Evolutionary conservation across 2,113 vertebrate species (phyloP), one percentile per base, ranked within the genome.

Genomic region (Poicephalus gulielmi): DNA sequence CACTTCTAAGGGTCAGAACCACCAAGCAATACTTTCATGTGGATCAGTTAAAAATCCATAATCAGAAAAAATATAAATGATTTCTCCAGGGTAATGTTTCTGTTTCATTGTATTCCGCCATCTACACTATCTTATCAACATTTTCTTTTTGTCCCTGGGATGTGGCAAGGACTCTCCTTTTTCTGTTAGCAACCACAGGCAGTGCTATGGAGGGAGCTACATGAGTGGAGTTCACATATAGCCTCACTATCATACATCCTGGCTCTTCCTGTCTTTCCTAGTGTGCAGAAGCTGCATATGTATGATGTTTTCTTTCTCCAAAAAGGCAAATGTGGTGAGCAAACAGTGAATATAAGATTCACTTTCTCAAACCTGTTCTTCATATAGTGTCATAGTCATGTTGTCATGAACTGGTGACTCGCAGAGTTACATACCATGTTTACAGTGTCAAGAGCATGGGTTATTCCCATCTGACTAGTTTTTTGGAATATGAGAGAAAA

Each of bases 191-290:
- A 77, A 7, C 17, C 41, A 35, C 1, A 2, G 22, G 4, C 9
- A 31, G 10, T 2, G 1, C 2, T 28, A 6, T 5, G 19, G 35
- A 46, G 16, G 30, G 17, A n/a, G 8, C 10, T 5, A 2, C 1
- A 0, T 10, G 17, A 69, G 11, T 0, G 4, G n/a, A 14, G 10
- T 37, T 46, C 8, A 23, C 0, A 3, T 33, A n/a, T 17, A 17
- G 6, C 17, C 22, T 16, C 16, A 9, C 30, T 35, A 2, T 7
- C 25, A 23, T 28, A 4, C 2, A 8, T 17, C 16, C 30, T 59
- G n/a, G 2, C 16, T 78, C 46, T 86, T 13, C 13, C 43, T 82
- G 6, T 22, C 50, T 49, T 86, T 74, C 13, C 24, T 83, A 3
- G 13, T 11, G 6, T 37, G 27, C 12, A 28, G 37, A 81, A 84